Evolutionary conservation across 2,797 vertebrate genomes (phyloP).

Genomic region (Xiphophorus birchmanni): DNA sequence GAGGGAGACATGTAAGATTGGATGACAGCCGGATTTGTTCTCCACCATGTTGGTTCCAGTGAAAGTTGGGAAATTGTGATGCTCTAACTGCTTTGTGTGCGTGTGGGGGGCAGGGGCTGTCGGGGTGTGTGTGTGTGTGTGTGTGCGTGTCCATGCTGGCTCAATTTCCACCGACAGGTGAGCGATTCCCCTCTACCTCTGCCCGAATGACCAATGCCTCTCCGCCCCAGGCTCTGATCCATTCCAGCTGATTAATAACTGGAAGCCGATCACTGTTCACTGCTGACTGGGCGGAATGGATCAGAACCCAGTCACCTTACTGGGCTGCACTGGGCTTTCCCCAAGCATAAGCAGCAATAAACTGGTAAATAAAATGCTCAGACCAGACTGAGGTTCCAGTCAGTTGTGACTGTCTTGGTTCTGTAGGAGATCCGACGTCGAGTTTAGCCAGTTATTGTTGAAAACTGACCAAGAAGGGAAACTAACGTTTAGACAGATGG

Average conservation of each 20-base stretch:
- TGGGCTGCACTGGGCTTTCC: constrained; percentile 27
- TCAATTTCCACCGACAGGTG: constrained; percentile 67
- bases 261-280: constrained; percentile 49
- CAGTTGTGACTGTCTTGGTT: not conserved
- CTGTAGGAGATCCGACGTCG: not conserved
- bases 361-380: not conserved
- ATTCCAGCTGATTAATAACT: constrained; percentile 71
- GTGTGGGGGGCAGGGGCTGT: too few relatives aligned
- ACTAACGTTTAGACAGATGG: not conserved
- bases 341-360: not conserved
- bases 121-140: constrained; percentile 4
- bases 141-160: constrained; percentile 14
- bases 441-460: not conserved
- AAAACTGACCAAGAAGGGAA: not conserved
- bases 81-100: constrained; percentile 33
- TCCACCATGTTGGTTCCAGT: not conserved
- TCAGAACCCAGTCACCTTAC: constrained; percentile 40
- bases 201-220: constrained; percentile 64
- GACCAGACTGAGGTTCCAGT: not conserved
- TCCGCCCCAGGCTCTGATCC: constrained; percentile 59
- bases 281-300: constrained; percentile 69
- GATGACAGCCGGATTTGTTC: constrained; percentile 25
- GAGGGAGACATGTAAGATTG: constrained; percentile 70
- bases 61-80: not conserved
- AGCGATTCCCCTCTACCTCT: constrained; percentile 54